Evolutionary conservation across 2,888 invertebrate species (phyloP).

Genomic region (Gisinianus flammeolus): DNA sequence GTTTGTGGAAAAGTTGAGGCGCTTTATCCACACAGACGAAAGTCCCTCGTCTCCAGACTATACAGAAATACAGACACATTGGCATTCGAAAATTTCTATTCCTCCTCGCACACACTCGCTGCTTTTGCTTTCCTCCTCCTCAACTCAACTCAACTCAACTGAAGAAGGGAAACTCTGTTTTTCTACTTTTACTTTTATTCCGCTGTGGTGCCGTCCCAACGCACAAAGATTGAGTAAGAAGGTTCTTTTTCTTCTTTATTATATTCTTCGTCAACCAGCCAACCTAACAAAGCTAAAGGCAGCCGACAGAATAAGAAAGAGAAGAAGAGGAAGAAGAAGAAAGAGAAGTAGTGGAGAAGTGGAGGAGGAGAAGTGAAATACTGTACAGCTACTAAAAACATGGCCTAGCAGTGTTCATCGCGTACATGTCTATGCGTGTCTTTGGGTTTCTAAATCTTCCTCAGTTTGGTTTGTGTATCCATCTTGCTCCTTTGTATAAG

Average conservation of each 20-base stretch:
- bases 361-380: not conserved
- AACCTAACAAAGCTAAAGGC: not conserved
- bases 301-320: not conserved
- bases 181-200: not conserved
- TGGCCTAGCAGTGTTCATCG: too few species aligned
- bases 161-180: constrained; percentile 9
- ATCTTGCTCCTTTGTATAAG: too few species aligned
- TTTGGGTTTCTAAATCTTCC: too few species aligned
- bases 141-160: not conserved
- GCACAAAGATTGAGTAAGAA: constrained; percentile 16
- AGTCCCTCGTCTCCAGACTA: not conserved
- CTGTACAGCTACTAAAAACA: too few species aligned
- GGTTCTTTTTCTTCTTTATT: constrained; percentile 3
- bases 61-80: not conserved
- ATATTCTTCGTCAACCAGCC: not conserved
- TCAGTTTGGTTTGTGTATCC: too few species aligned
- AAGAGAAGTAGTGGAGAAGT: not conserved
- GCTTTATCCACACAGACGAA: too few species aligned
- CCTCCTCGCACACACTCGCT: not conserved
- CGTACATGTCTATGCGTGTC: too few species aligned
- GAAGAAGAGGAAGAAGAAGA: not conserved
- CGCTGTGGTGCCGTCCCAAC: not conserved
- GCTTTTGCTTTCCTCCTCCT: not conserved
- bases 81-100: too few species aligned
- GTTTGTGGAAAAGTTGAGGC: too few species aligned